Evolutionary conservation across 2,888 invertebrate species (phyloP).

Genomic region (Sericinus montela): DNA sequence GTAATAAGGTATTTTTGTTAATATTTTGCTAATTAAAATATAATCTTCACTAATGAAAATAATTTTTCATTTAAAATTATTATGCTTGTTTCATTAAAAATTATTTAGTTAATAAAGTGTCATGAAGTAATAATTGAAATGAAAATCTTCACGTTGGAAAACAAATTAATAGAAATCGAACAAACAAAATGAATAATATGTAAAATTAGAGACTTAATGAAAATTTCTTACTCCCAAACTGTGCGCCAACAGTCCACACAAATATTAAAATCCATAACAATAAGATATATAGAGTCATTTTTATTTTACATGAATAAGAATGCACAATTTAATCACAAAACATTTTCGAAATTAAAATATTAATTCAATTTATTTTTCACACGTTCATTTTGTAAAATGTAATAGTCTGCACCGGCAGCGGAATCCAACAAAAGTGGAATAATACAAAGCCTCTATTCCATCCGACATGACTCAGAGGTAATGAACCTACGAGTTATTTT

Average conservation of each 20-base stretch:
- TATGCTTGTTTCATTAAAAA: too few relatives aligned
- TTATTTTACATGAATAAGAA: slow-evolving; percentile 19
- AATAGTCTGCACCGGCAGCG: slow-evolving; percentile 22
- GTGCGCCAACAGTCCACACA: slow-evolving; percentile 53
- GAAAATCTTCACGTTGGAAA: too few relatives aligned
- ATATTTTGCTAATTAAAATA: too few relatives aligned
- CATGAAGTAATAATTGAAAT: too few relatives aligned
- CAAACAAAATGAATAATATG: too few relatives aligned
- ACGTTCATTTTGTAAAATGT: slow-evolving; percentile 25
- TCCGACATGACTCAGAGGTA: slow-evolving; percentile 44
- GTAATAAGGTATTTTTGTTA: too few relatives aligned
- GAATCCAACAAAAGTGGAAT: slow-evolving; percentile 59
- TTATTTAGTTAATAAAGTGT: too few relatives aligned
- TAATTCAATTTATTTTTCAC: slow-evolving; percentile 4
- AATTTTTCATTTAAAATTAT: too few relatives aligned
- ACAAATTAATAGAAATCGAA: too few relatives aligned
- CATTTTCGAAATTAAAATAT: neutral
- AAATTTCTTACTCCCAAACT: slow-evolving; percentile 66
- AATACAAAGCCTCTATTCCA: slow-evolving; percentile 57
- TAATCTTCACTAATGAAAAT: too few relatives aligned
- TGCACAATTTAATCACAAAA: slow-evolving; percentile 17
- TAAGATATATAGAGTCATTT: slow-evolving; percentile 31
- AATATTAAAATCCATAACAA: slow-evolving; percentile 43
- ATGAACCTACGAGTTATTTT: slow-evolving; percentile 30
- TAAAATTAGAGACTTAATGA: neutral